phyloP scores from a whole-genome alignment of 2,113 vertebrate genomes.

The Rhabdomys dilectus region DNA sequence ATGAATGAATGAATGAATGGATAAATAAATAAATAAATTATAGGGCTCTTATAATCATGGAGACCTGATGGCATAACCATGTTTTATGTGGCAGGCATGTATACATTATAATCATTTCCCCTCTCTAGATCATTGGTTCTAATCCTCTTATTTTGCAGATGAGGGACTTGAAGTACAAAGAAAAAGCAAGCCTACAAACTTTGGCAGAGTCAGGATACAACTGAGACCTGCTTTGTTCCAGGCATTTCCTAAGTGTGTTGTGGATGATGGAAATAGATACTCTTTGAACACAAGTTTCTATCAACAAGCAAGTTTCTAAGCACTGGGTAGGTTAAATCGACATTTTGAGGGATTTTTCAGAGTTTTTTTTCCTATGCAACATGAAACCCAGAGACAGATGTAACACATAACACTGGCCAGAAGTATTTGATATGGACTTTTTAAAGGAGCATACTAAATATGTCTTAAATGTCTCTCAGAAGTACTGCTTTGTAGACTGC shows the following conservation, averaged over 20 bases:
- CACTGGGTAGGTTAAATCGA: not conserved
- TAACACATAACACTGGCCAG: slow-evolving; percentile 32
- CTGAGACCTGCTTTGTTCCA: slow-evolving; percentile 9
- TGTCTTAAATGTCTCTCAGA: slow-evolving; percentile 23
- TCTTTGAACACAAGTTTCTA: slow-evolving; percentile 54
- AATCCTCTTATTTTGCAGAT: slow-evolving; percentile 8
- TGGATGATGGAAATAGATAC: not conserved
- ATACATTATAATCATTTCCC: not conserved
- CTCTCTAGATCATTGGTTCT: slow-evolving; percentile 30
- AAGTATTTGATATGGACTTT: slow-evolving; percentile 6
- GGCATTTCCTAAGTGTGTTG: slow-evolving; percentile 46
- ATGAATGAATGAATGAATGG: not conserved
- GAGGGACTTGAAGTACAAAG: slow-evolving; percentile 39
- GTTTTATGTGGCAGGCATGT: not conserved
- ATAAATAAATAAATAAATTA: not conserved
- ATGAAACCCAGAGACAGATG: slow-evolving; percentile 45
- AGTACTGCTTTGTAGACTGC: not conserved
- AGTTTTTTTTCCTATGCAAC: not conserved
- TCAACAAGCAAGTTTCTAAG: slow-evolving; percentile 42
- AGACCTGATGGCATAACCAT: not conserved
- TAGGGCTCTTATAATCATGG: not conserved
- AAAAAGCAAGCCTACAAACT: slow-evolving; percentile 37
- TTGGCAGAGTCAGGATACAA: not conserved
- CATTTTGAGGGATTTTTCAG: slow-evolving; percentile 17
- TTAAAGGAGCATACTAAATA: slow-evolving; percentile 3